Conservation (phyloP, 2,888 invertebrate genomes). For the Conops quadrifasciatus region DNA sequence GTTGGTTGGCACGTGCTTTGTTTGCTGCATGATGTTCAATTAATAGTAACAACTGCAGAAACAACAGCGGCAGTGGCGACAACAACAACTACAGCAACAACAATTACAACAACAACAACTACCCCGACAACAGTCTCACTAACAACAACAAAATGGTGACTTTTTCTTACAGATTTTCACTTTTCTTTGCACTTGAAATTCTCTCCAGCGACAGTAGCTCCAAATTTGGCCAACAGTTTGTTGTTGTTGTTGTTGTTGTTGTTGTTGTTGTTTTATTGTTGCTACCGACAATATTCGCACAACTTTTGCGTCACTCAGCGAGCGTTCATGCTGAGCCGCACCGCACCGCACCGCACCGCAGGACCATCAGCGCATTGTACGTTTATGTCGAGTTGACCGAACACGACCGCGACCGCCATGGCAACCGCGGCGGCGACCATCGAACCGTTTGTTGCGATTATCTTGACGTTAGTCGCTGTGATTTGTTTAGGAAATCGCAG, state of each 20-base stretch:
- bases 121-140: neutral
- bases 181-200: constrained; percentile 33
- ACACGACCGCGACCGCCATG: too few relatives aligned
- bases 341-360: too few relatives aligned
- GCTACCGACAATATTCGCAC: too few relatives aligned
- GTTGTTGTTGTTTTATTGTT: neutral
- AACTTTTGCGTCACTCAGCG: too few relatives aligned
- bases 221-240: constrained; percentile 30
- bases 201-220: constrained; percentile 30
- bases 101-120: neutral
- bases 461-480: constrained; percentile 21
- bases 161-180: constrained; percentile 25
- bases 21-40: too few relatives aligned
- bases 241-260: neutral
- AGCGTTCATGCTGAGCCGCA: too few relatives aligned
- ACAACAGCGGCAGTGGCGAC: neutral
- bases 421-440: neutral
- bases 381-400: too few relatives aligned
- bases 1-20: too few relatives aligned
- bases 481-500: constrained; percentile 32
- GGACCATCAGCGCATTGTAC: too few relatives aligned
- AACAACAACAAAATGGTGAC: neutral
- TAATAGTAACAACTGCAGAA: too few relatives aligned
- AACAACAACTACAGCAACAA: neutral
- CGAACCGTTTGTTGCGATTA: constrained; percentile 29